phyloP scores from a whole-genome alignment of 2,797 vertebrate species.

The Crocodylus rhombifer region DNA sequence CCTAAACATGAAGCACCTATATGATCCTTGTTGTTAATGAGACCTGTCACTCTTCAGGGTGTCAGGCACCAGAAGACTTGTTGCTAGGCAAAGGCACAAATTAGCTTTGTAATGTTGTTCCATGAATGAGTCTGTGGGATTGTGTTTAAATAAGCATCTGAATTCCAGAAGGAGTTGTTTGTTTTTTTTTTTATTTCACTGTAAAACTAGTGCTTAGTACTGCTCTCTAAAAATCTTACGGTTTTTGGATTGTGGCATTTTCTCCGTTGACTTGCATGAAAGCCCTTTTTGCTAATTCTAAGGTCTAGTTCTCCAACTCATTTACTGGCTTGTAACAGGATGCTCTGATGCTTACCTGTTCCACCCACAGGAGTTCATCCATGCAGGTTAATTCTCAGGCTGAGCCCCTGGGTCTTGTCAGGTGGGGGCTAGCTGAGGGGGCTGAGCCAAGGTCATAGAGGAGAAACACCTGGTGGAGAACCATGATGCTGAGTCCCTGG shows the following conservation, averaged over 20 bases:
- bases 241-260: neutral
- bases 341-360: too few relatives aligned
- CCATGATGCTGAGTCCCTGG: too few relatives aligned
- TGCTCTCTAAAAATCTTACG: slow-evolving; percentile 23
- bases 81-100: slow-evolving; percentile 66
- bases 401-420: too few relatives aligned
- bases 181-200: neutral
- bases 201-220: neutral
- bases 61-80: slow-evolving; percentile 9
- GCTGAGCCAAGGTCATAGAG: too few relatives aligned
- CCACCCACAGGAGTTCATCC: too few relatives aligned
- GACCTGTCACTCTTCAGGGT: neutral
- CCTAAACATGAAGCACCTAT: neutral
- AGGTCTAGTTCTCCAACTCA: slow-evolving; percentile 21
- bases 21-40: neutral
- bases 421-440: too few relatives aligned
- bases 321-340: neutral
- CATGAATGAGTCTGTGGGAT: slow-evolving; percentile 8
- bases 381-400: too few relatives aligned
- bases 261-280: neutral
- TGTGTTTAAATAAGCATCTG: slow-evolving; percentile 24
- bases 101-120: neutral
- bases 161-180: neutral
- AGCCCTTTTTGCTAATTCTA: neutral
- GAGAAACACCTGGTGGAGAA: too few relatives aligned